Conservation (phyloP, 2,113 vertebrate genomes). For the Sitta europaea region DNA sequence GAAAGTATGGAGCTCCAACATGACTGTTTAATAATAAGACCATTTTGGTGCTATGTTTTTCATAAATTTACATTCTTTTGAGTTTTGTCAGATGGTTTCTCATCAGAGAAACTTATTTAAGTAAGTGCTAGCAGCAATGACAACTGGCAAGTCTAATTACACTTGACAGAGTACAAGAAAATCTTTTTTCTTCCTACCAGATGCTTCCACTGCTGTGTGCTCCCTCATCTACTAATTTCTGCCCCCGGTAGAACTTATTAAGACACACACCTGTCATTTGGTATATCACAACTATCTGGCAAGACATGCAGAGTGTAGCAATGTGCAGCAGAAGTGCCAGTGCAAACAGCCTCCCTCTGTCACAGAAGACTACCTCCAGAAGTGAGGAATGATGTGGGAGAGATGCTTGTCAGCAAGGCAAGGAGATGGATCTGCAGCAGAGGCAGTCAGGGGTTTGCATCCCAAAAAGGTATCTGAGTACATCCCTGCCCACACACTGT, state of each 20-base stretch:
- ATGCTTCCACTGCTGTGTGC: slow-evolving; percentile 64
- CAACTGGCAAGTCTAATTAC: slow-evolving; percentile 70
- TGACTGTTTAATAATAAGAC: not conserved
- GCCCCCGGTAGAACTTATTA: slow-evolving; percentile 65
- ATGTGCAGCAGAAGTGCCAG: not conserved
- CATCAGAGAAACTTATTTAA: slow-evolving; percentile 64
- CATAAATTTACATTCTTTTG: slow-evolving; percentile 1
- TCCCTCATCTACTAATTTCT: slow-evolving; percentile 63
- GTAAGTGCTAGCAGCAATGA: slow-evolving; percentile 58
- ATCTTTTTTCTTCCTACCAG: slow-evolving; percentile 63
- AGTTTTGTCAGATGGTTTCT: slow-evolving; percentile 47
- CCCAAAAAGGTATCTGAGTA: not conserved
- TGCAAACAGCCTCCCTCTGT: slow-evolving; percentile 53
- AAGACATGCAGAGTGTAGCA: slow-evolving; percentile 41
- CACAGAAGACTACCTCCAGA: slow-evolving; percentile 42
- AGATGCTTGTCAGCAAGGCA: not conserved
- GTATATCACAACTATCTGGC: slow-evolving; percentile 39
- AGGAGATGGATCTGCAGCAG: not conserved
- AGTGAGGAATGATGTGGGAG: not conserved
- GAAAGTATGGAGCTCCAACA: not conserved
- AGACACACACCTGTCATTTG: slow-evolving; percentile 65
- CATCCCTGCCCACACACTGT: not conserved
- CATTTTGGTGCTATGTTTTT: slow-evolving; percentile 7
- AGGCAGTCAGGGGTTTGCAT: not conserved
- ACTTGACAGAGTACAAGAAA: slow-evolving; percentile 68